Conservation (phyloP, 1,140 invertebrate genomes). For the Calliphora vicina region DNA sequence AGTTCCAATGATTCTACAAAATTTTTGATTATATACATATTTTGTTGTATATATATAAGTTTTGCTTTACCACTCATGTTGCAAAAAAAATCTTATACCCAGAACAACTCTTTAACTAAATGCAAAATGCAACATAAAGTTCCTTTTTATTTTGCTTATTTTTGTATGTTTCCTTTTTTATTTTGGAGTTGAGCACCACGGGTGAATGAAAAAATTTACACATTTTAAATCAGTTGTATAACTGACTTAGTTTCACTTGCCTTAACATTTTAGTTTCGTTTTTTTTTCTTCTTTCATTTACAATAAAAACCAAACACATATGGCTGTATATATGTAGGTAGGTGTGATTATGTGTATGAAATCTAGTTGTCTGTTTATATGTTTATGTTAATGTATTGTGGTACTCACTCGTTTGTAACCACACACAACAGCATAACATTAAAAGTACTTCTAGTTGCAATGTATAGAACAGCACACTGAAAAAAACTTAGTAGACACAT, state of each 20-base stretch:
- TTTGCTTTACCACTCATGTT: no score
- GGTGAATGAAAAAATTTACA: not conserved
- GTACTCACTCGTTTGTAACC: not conserved
- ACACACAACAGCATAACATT: conserved; percentile 3
- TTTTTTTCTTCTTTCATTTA: no score
- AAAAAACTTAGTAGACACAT: conserved; percentile 16
- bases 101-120: not conserved
- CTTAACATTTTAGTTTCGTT: not conserved
- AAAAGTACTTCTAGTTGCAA: not conserved
- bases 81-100: not conserved
- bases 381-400: not conserved
- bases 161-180: not conserved
- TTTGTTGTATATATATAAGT: no score
- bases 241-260: conserved; percentile 25
- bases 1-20: no score
- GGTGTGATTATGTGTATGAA: no score
- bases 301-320: no score
- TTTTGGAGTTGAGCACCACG: not conserved
- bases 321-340: no score
- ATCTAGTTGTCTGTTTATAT: not conserved
- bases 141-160: not conserved
- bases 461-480: not conserved
- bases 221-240: conserved; percentile 25
- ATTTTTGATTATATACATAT: no score
- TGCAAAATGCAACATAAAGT: not conserved